Evolutionary conservation across 1,140 invertebrate genomes (phyloP), one percentile per base, ranked within the genome.

Genomic region (Tribolium madens): DNA sequence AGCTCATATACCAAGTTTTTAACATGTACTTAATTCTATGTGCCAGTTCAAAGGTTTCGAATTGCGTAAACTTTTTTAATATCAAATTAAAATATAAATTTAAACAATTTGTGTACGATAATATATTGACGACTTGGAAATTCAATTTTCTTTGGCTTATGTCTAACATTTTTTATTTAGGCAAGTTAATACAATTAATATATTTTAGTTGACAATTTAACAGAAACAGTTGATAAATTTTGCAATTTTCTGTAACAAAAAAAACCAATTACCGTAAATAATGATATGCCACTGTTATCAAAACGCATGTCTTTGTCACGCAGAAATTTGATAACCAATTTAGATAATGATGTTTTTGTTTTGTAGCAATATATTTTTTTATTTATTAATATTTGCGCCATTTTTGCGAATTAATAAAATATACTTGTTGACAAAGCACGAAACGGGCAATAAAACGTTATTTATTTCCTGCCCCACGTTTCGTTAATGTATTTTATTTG

Each of bases 401-500:
- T 13, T 50, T 26, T 26, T 26, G 21, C 21, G 21, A 50, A 50
- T 50, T 50, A 7, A 12, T 17, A 14, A 17, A 50, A 50, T 10
- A 7, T 7, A 21, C 15, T 57, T 57, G 13, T 14, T 64, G 26
- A 64, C 57, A 64, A 64, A 64, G 36, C 53, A n/a, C 52, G 15
- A 18, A 57, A 26, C 18, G 52, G 52, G 17, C 18, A 26, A 57
- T 57, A 57, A 57, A 57, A 3, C n/a, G 52, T 12, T 21, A 57
- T 57, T 57, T 57, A 57, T 57, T 21, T 18, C 7, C 10, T 21
- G 57, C n/a, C 6, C 26, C 57, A 64, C 57, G 26, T 64, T 64
- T 64, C 57, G 57, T 64, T 31, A 64, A 33, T 64, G 57, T 64
- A 64, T 64, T 64, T 64, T 64, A 64, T 57, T 57, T 57, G 52